Evolutionary conservation across 2,113 vertebrate species (phyloP), one percentile per base, ranked within the genome.

Genomic region (Siphamia tubifer): DNA sequence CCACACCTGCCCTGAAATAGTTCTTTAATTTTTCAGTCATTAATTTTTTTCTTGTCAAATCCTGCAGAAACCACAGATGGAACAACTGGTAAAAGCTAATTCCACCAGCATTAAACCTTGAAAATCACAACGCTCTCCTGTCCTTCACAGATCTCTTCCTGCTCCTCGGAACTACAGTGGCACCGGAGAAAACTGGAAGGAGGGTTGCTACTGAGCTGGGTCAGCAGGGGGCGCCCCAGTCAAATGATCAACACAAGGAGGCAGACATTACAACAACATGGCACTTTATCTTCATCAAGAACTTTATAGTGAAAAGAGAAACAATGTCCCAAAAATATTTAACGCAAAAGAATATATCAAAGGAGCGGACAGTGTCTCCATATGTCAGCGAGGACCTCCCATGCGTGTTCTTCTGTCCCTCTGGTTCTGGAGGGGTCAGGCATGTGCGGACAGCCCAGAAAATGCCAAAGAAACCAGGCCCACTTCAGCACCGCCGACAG

Each of bases 271-370:
- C 84, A 91, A 89, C 84, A 91, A 94, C 92, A 91, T 88, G 94
- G 98, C 98, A 99, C 98, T 99, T 99, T 98, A 99, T 93, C 88
- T 89, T 94, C 93, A 91, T 89, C 89, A 90, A 94, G 88, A 91
- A 88, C 83, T 90, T 83, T 73, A 77, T 69, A 78, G 25, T 28
- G 38, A 52, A 67, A 38, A 55, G 20, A 65, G 34, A 55, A 69
- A 82, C 75, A 55, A 19, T 57, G 63, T 53, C 62, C 71, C 28
- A 13, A 9, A 61, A 68, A 64, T 62, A 49, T 27, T 52, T 44
- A 52, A 52, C 88, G 91, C 91, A 82, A 56, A 5, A 5, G 34
- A 62, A 32, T 40, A 49, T 39, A 10, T 28, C 70, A 61, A 32
- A 42, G 15, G 23, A 54, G 38, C 20, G 11, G 79, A 71, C n/a